Percentiles rank a stretch among this genome's conserved stretches.
Conservation (phyloP, 92 coral and sea anemone species). For the Ricordea florida region DNA sequence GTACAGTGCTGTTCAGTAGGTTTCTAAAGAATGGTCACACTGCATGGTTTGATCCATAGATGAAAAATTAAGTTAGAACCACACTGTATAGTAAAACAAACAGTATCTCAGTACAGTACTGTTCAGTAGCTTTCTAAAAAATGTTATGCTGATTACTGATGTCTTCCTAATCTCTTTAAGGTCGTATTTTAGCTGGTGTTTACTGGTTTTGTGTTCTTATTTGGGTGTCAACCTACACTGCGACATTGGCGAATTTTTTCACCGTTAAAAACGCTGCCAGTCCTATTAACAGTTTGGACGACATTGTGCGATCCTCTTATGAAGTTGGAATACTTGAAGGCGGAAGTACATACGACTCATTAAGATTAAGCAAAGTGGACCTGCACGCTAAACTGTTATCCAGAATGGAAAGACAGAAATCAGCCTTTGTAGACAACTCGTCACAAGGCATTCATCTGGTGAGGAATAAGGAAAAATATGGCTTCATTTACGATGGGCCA, state of each 20-base stretch:
- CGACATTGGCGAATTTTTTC: constrained; percentile 10
- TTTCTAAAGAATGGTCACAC: too few species aligned
- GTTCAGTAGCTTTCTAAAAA: too few species aligned
- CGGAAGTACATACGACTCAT: not conserved
- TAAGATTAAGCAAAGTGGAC: not conserved
- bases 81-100: too few species aligned
- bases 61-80: too few species aligned
- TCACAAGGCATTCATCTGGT: not conserved
- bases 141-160: too few species aligned
- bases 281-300: not conserved
- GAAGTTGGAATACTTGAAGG: not conserved
- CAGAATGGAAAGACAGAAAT: not conserved
- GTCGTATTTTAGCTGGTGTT: constrained; percentile 12
- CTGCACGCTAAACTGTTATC: not conserved
- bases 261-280: constrained; percentile 2
- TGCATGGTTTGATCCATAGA: too few species aligned
- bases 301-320: not conserved
- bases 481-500: constrained; percentile 11
- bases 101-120: too few species aligned
- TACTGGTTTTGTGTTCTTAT: constrained; percentile 17
- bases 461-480: not conserved
- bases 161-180: too few species aligned
- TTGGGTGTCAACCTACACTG: constrained; percentile 17
- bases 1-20: too few species aligned
- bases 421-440: not conserved